Percentiles rank a stretch among this genome's conserved stretches.
Evolutionary conservation across 2,113 vertebrate genomes (phyloP).

Genomic region (Oxygymnocypris stewartii): DNA sequence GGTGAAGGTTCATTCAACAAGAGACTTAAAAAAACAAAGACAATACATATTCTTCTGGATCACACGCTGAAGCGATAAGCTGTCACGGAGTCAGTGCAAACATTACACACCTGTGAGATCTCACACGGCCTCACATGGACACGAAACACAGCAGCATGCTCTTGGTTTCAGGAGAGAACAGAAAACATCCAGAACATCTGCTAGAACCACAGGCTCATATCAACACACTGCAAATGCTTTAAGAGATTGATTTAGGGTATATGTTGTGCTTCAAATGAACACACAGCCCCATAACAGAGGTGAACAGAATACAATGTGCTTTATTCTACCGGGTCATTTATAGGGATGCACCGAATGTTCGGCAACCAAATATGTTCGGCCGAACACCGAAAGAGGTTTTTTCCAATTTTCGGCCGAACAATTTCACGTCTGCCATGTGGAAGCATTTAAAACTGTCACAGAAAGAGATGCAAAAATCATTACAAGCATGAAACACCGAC

Average conservation of each 20-base stretch:
- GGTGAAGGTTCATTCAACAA: background rate
- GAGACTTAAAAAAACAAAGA: background rate
- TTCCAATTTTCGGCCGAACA: too few species aligned
- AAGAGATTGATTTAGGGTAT: background rate
- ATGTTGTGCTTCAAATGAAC: background rate
- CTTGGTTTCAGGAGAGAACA: constrained; percentile 16
- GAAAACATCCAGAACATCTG: constrained; percentile 60
- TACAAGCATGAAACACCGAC: too few species aligned
- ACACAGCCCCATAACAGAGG: too few species aligned
- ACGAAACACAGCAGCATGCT: background rate
- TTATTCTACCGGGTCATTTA: background rate
- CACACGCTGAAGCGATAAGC: background rate
- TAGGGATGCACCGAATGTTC: too few species aligned
- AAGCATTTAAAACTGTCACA: too few species aligned
- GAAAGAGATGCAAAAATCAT: too few species aligned
- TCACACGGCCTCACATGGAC: constrained; percentile 60
- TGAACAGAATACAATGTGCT: background rate
- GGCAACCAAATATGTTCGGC: too few species aligned
- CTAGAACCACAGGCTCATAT: background rate
- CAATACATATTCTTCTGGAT: background rate
- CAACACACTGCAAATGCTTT: background rate
- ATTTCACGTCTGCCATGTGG: too few species aligned
- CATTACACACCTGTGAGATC: constrained; percentile 67
- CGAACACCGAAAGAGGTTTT: too few species aligned
- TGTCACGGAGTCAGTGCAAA: constrained; percentile 54